Conservation (phyloP, 2,888 invertebrate species). For the Drosophila kuntzei region DNA sequence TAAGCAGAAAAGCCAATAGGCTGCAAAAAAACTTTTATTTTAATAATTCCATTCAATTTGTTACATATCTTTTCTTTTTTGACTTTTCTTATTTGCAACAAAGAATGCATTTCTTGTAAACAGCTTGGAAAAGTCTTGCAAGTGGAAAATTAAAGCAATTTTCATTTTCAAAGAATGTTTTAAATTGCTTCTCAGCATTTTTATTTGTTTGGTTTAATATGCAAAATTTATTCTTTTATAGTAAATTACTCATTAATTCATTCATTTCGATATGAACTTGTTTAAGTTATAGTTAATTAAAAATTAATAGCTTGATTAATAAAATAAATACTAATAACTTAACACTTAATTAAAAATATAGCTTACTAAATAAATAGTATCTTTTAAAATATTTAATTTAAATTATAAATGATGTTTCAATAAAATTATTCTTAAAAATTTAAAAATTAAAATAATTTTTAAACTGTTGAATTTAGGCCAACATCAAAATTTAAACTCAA, state of each 20-base stretch:
- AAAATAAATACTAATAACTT: too few species aligned
- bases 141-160: conserved; percentile 45
- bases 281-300: too few species aligned
- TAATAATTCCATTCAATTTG: conserved; percentile 51
- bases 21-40: conserved; percentile 38
- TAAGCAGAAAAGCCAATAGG: conserved; percentile 12
- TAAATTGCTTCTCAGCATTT: background rate
- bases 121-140: conserved; percentile 19
- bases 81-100: conserved; percentile 5
- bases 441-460: background rate
- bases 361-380: too few species aligned
- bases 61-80: conserved; percentile 20
- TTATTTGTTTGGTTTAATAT: background rate
- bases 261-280: too few species aligned
- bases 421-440: too few species aligned
- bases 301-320: too few species aligned
- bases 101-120: conserved; percentile 10
- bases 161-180: conserved; percentile 28
- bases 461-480: background rate
- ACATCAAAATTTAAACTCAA: background rate
- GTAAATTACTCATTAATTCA: too few species aligned
- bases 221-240: background rate
- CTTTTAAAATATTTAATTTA: too few species aligned
- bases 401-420: too few species aligned
- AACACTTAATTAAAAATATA: too few species aligned